phyloP scores from a whole-genome alignment of 2,113 vertebrate species.

The Leptobrachium ailaonicum region DNA sequence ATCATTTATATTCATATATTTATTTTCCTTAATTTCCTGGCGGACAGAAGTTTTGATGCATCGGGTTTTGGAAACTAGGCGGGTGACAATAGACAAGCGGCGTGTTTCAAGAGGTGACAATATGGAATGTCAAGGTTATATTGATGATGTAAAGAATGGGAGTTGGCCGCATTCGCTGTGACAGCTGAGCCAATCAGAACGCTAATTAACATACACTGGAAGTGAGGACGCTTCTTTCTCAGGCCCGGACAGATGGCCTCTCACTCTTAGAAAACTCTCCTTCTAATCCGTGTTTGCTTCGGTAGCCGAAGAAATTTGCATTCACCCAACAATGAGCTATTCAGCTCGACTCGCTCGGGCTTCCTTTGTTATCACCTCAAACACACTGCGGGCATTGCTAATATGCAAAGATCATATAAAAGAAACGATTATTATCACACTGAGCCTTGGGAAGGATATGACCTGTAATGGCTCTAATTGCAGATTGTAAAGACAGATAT shows the following conservation, averaged over 20 bases:
- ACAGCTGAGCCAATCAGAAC: slow-evolving; percentile 64
- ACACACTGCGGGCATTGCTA: slow-evolving; percentile 50
- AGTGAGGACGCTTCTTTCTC: slow-evolving; percentile 66
- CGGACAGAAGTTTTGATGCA: no score
- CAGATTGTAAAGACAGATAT: slow-evolving; percentile 35
- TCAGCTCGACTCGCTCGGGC: slow-evolving; percentile 57
- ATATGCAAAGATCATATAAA: slow-evolving; percentile 56
- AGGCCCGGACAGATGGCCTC: slow-evolving; percentile 68
- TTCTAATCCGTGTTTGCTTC: slow-evolving; percentile 67
- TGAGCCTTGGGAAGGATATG: slow-evolving; percentile 46
- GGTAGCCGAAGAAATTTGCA: slow-evolving; percentile 63
- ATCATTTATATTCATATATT: not conserved
- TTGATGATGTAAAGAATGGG: slow-evolving; percentile 51
- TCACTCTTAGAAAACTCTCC: slow-evolving; percentile 64
- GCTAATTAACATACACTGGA: slow-evolving; percentile 69
- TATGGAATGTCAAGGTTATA: slow-evolving; percentile 56
- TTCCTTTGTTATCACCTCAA: slow-evolving; percentile 59
- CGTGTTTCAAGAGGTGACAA: slow-evolving; percentile 55
- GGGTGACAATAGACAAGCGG: slow-evolving; percentile 43
- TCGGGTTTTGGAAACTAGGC: not conserved
- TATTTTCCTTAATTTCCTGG: no score
- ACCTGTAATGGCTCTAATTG: slow-evolving; percentile 15
- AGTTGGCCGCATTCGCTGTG: slow-evolving; percentile 60
- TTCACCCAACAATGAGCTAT: slow-evolving; percentile 64
- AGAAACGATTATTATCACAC: slow-evolving; percentile 57